Evolutionary conservation across 2,797 vertebrate genomes (phyloP).

Genomic region (Serranus cabrilla): DNA sequence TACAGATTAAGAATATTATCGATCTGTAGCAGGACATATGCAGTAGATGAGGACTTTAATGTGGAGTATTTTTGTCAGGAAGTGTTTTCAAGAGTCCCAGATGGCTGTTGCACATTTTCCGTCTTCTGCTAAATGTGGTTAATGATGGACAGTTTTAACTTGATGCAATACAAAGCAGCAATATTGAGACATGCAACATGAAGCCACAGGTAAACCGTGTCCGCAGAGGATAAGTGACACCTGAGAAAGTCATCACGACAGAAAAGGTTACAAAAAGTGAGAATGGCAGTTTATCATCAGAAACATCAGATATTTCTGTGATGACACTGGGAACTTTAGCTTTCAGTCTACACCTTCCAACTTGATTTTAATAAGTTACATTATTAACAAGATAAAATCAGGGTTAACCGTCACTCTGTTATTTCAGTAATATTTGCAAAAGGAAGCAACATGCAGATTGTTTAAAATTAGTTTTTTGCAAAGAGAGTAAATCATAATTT

Average conservation of each 20-base stretch:
- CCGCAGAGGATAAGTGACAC: slow-evolving; percentile 30
- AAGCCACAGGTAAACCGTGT: slow-evolving; percentile 5
- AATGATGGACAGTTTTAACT: slow-evolving; percentile 35
- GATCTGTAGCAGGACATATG: slow-evolving; percentile 24
- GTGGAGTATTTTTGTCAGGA: background rate
- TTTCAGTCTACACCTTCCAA: background rate
- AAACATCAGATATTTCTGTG: slow-evolving; percentile 9
- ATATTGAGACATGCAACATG: slow-evolving; percentile 65
- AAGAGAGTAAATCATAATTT: slow-evolving; percentile 5
- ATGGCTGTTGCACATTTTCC: slow-evolving; percentile 39
- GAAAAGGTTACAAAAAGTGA: slow-evolving; percentile 18
- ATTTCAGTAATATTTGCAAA: background rate
- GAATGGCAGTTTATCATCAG: slow-evolving; percentile 21
- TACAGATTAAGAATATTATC: slow-evolving; percentile 24
- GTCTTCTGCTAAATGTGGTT: slow-evolving; percentile 24
- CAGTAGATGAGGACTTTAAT: slow-evolving; percentile 14
- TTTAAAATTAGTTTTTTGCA: slow-evolving; percentile 21
- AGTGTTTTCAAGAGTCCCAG: slow-evolving; percentile 18
- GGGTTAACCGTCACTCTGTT: background rate
- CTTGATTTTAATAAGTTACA: background rate
- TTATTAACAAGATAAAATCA: background rate
- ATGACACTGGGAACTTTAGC: background rate
- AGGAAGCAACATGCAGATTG: slow-evolving; percentile 41
- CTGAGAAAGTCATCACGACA: slow-evolving; percentile 30
- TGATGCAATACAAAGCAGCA: slow-evolving; percentile 45